Percentiles rank a stretch among this genome's conserved stretches.
Evolutionary conservation across 2,888 invertebrate species (phyloP).

Genomic region (Cyaniris semiargus): DNA sequence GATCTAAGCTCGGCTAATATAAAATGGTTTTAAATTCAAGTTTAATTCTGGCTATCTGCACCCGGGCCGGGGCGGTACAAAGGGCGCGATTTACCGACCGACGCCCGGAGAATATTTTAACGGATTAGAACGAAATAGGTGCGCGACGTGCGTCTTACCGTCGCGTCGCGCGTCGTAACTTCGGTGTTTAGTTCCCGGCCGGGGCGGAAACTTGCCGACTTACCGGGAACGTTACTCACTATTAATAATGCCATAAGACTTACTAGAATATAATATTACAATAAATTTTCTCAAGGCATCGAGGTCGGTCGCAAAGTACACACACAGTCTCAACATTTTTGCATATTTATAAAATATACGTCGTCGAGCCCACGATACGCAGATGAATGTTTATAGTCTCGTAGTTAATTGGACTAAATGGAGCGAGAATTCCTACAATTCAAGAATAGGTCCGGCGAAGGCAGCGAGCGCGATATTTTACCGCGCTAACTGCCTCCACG

Average conservation of each 20-base stretch:
- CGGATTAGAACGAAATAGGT: constrained; percentile 38
- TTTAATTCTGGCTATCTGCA: constrained; percentile 79
- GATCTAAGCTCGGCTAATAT: constrained; percentile 81
- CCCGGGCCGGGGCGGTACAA: constrained; percentile 65
- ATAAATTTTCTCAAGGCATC: not conserved
- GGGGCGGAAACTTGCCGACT: not conserved
- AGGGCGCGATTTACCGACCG: constrained; percentile 77
- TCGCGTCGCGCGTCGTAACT: constrained; percentile 26
- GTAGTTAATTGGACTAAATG: constrained; percentile 28
- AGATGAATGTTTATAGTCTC: constrained; percentile 24
- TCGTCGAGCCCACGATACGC: constrained; percentile 3
- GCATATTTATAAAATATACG: constrained; percentile 1
- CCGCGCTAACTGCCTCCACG: constrained; percentile 29
- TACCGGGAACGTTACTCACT: constrained; percentile 1
- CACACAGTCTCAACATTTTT: not conserved
- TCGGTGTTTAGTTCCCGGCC: constrained; percentile 31
- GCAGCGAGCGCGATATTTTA: constrained; percentile 31
- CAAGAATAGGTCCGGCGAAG: constrained; percentile 23
- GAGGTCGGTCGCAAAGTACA: not conserved
- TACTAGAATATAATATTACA: not conserved
- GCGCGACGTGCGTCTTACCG: constrained; percentile 31
- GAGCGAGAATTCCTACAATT: constrained; percentile 26
- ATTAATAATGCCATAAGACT: not conserved
- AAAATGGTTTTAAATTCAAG: constrained; percentile 81
- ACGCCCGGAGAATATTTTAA: constrained; percentile 67